phyloP scores from a whole-genome alignment of 2,888 invertebrate species.

The Drosophila buzzatii region DNA sequence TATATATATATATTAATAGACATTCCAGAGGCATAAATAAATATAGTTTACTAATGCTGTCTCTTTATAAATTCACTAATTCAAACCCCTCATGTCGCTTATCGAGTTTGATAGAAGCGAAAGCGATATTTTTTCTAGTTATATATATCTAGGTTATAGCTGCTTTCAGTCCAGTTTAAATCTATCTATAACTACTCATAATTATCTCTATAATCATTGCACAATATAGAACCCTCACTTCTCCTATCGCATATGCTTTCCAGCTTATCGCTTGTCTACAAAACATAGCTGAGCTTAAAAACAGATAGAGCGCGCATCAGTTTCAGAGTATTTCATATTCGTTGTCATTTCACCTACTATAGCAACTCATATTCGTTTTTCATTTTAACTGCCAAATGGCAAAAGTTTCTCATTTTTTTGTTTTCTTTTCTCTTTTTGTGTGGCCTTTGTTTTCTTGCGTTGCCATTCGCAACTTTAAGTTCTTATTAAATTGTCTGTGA shows the following conservation, averaged over 20 bases:
- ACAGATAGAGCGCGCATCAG: background rate
- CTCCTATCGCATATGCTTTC: too few species aligned
- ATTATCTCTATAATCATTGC: too few species aligned
- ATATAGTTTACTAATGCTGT: too few species aligned
- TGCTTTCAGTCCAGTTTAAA: too few species aligned
- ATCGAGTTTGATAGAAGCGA: too few species aligned
- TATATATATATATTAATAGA: background rate
- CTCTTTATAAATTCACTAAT: too few species aligned
- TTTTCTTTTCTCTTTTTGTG: background rate
- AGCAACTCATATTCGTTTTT: constrained; percentile 3
- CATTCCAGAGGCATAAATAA: too few species aligned
- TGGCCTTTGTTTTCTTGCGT: constrained; percentile 32
- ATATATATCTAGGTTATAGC: too few species aligned
- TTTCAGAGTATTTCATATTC: background rate
- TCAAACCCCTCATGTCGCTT: too few species aligned
- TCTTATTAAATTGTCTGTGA: constrained; percentile 69
- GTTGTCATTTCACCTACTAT: background rate
- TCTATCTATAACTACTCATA: too few species aligned
- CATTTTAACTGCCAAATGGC: constrained; percentile 69
- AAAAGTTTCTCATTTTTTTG: constrained; percentile 53
- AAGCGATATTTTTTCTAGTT: too few species aligned
- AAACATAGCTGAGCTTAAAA: background rate
- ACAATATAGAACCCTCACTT: too few species aligned
- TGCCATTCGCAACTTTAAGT: constrained; percentile 68
- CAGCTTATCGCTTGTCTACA: background rate